Evolutionary conservation across 2,113 vertebrate species (phyloP).

Genomic region (Ahaetulla prasina): DNA sequence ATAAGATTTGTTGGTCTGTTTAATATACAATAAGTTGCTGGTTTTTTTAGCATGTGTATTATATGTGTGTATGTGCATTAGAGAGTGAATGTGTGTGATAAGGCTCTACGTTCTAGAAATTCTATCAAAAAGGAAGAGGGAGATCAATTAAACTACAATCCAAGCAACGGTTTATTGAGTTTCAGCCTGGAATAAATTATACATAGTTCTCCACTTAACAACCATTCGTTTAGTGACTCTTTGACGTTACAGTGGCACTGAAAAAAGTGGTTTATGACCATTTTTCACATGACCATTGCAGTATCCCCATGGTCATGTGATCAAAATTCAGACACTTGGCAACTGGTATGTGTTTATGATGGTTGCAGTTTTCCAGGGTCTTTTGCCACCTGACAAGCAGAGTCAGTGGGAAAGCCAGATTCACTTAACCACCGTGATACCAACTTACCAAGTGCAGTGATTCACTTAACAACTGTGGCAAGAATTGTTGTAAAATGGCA

Average conservation of each 20-base stretch:
- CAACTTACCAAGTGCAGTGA: background rate
- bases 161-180: background rate
- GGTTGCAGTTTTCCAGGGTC: background rate
- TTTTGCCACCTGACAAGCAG: background rate
- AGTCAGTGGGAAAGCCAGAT: background rate
- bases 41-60: background rate
- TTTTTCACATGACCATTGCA: background rate
- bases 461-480: background rate
- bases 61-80: background rate
- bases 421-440: background rate
- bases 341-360: background rate
- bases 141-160: background rate
- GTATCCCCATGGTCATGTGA: background rate
- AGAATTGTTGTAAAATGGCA: background rate
- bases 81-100: background rate
- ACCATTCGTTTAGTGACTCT: background rate
- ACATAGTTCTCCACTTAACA: background rate
- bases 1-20: background rate
- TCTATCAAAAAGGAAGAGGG: background rate
- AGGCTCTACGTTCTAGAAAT: background rate
- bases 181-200: background rate
- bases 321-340: background rate
- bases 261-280: background rate
- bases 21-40: background rate
- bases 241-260: background rate